Conservation (phyloP, 1,140 invertebrate species). For the Procambarus virginalis region DNA sequence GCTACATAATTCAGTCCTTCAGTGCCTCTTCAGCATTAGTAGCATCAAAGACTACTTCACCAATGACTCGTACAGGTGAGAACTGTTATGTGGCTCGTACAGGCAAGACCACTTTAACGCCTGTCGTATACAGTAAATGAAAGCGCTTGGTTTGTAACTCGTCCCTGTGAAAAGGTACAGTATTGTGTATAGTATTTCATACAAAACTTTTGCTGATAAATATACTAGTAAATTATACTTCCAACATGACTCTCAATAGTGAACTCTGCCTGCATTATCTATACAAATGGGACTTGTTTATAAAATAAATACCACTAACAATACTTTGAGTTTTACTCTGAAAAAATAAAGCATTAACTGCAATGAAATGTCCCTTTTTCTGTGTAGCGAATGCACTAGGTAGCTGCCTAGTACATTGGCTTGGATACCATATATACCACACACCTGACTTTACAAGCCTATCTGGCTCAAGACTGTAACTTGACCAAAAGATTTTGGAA, state of each 20-base stretch:
- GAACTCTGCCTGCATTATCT: too few species aligned
- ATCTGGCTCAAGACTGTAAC: too few species aligned
- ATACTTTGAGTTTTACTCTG: too few species aligned
- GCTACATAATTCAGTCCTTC: constrained; percentile 21
- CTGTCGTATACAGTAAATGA: not conserved
- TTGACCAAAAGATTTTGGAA: too few species aligned
- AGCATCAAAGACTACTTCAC: constrained; percentile 13
- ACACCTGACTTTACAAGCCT: too few species aligned
- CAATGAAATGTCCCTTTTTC: too few species aligned
- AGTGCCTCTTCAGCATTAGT: constrained; percentile 23
- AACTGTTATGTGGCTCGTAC: not conserved
- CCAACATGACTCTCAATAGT: not conserved
- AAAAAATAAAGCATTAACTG: too few species aligned
- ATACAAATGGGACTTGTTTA: too few species aligned
- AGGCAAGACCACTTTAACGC: not conserved
- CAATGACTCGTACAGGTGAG: not conserved
- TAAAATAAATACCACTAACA: too few species aligned
- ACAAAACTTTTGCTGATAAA: not conserved
- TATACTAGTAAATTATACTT: not conserved
- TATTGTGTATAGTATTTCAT: not conserved
- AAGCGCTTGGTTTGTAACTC: not conserved
- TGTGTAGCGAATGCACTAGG: too few species aligned
- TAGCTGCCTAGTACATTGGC: too few species aligned
- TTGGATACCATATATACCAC: too few species aligned
- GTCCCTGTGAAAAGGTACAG: not conserved